These are phyloP conservation scores for Apolygus lucorum DNA, from an alignment of 1,140 invertebrate genomes.

Conservation along the genomic window DNA sequence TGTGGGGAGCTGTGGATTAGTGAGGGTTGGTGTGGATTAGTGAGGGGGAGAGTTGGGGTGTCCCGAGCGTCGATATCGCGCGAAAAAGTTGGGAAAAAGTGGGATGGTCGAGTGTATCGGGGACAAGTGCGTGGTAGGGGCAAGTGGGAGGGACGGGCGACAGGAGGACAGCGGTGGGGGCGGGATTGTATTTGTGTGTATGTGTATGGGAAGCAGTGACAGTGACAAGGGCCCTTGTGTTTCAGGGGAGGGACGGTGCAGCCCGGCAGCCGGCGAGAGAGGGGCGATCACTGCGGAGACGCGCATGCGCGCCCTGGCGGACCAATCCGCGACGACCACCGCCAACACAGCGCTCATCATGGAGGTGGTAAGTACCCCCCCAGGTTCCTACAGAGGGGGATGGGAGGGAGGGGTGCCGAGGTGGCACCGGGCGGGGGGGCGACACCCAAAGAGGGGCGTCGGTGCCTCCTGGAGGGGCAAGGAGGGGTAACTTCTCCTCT, in stretches of 20 bases:
- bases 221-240: constrained; percentile 9
- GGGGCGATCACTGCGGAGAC: constrained; percentile 10
- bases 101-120: not conserved
- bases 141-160: not conserved
- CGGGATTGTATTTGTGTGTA: constrained; percentile 1
- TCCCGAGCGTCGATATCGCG: too few species aligned
- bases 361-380: constrained; percentile 19
- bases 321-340: constrained; percentile 17
- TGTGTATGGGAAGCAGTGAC: not conserved
- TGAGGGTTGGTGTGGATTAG: too few species aligned
- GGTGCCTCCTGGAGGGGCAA: not conserved
- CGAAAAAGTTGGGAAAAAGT: too few species aligned
- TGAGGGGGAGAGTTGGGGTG: too few species aligned
- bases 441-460: not conserved
- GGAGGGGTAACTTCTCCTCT: constrained; percentile 1
- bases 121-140: not conserved
- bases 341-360: constrained; percentile 19
- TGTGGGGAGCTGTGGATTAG: too few species aligned
- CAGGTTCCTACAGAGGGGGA: not conserved
- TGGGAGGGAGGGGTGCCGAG: not conserved
- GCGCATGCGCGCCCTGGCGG: constrained; percentile 16
- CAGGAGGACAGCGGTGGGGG: not conserved
- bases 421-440: not conserved
- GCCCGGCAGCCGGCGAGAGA: constrained; percentile 18
- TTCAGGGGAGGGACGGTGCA: constrained; percentile 21